Conservation (phyloP, 2,797 vertebrate genomes). For the Rhinichthys osculus region DNA sequence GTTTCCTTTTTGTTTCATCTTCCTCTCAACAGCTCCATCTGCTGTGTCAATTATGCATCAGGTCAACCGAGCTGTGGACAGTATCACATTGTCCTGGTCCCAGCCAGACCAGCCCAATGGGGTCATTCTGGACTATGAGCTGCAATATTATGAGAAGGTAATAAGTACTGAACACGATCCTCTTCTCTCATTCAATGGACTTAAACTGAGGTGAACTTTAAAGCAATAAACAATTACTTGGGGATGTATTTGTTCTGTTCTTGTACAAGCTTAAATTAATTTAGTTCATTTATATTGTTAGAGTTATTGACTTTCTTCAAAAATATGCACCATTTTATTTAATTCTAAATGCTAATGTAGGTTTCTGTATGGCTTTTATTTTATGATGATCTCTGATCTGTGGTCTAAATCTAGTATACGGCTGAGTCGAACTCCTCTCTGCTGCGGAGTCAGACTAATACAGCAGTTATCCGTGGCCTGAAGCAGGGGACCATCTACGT, state of each 20-base stretch:
- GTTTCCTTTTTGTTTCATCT: conserved; percentile 23
- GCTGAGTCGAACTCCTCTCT: conserved; percentile 90
- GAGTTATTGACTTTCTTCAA: not conserved
- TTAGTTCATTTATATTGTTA: not conserved
- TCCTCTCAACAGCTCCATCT: conserved; percentile 83
- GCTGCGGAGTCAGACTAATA: conserved; percentile 93
- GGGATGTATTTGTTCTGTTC: not conserved
- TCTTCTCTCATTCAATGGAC: not conserved
- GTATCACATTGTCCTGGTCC: conserved; percentile 96
- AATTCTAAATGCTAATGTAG: conserved; percentile 4
- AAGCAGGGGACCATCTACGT: conserved; percentile 93
- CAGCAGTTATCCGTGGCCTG: conserved; percentile 84
- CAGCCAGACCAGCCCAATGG: conserved; percentile 96
- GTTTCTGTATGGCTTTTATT: not conserved
- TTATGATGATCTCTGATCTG: conserved; percentile 21
- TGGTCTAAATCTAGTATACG: conserved; percentile 79
- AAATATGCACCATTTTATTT: conserved; percentile 2
- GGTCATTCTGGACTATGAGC: conserved; percentile 94
- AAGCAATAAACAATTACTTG: not conserved
- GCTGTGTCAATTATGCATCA: conserved; percentile 97
- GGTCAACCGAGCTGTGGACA: conserved; percentile 88
- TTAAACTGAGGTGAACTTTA: not conserved
- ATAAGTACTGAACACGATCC: not conserved
- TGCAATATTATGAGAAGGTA: conserved; percentile 97
- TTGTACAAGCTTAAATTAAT: not conserved